These are phyloP conservation scores for Aphis craccivora DNA, from an alignment of 1,140 invertebrate genomes.

Conservation along the genomic window DNA sequence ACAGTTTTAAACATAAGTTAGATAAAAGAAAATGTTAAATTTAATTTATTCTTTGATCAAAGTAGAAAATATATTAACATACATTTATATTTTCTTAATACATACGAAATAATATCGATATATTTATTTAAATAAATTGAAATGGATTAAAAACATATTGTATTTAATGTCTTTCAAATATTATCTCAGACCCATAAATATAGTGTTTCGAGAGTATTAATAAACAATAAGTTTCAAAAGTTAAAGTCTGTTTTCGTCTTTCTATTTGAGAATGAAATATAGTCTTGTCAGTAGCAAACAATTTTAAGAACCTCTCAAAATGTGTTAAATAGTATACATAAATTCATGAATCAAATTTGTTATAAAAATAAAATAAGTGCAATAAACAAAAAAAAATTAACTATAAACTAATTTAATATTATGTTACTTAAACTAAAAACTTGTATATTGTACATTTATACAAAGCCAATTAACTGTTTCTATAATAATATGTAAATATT, in stretches of 20 bases:
- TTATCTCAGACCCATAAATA: neutral
- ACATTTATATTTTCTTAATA: neutral
- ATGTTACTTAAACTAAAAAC: neutral
- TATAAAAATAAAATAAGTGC: neutral
- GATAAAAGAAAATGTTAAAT: neutral
- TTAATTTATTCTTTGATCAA: neutral
- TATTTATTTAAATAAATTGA: neutral
- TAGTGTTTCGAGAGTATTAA: neutral
- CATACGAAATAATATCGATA: neutral
- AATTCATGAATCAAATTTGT: neutral
- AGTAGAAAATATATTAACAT: neutral
- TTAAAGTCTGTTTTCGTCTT: neutral
- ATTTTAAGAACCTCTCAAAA: neutral
- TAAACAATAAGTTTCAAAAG: constrained; percentile 6
- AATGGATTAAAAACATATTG: neutral
- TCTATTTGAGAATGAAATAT: neutral
- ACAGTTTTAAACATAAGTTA: neutral
- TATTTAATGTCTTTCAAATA: neutral
- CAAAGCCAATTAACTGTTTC: no score
- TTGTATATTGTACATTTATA: no score
- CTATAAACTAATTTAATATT: neutral
- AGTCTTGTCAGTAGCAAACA: neutral
- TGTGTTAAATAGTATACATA: neutral
- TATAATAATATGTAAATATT: neutral
- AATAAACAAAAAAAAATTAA: neutral